These are phyloP conservation scores for Meiosimyza decipiens DNA, from an alignment of 2,888 invertebrate species.

Conservation along the genomic window DNA sequence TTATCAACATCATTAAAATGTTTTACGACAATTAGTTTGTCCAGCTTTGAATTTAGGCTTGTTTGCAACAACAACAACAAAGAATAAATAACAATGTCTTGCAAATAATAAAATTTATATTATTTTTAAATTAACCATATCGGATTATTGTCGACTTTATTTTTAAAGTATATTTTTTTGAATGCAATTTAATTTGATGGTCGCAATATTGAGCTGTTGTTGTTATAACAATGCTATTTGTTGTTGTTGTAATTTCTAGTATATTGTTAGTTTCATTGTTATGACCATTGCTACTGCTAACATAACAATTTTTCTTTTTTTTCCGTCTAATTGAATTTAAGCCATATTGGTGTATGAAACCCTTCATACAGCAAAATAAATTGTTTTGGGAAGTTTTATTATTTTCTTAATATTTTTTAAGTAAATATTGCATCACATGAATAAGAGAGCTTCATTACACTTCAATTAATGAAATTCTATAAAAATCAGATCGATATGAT, in stretches of 20 bases:
- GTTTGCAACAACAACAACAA: background rate
- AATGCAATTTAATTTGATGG: slow-evolving; percentile 10
- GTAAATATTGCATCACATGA: no score
- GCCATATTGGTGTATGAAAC: background rate
- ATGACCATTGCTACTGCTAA: background rate
- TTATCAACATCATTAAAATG: no score
- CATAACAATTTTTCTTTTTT: no score
- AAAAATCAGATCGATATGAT: no score
- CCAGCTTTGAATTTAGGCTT: background rate
- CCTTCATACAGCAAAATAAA: no score
- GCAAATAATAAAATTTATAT: slow-evolving; percentile 16
- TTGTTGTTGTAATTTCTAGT: background rate
- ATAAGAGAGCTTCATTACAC: no score
- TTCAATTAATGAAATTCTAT: no score
- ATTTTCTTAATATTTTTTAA: no score
- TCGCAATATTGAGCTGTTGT: background rate
- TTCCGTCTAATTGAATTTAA: slow-evolving; percentile 6
- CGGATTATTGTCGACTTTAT: slow-evolving; percentile 19
- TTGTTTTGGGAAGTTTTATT: no score
- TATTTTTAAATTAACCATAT: slow-evolving; percentile 25
- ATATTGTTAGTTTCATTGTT: slow-evolving; percentile 8
- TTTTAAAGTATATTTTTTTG: slow-evolving; percentile 30
- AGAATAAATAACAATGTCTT: background rate
- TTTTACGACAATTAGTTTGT: background rate
- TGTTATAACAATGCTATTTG: background rate